A percentile compares a stretch with the other conserved stretches of the same genome.
Evolutionary conservation across 2,888 invertebrate species (phyloP).

Genomic region (Gortyna flavago): DNA sequence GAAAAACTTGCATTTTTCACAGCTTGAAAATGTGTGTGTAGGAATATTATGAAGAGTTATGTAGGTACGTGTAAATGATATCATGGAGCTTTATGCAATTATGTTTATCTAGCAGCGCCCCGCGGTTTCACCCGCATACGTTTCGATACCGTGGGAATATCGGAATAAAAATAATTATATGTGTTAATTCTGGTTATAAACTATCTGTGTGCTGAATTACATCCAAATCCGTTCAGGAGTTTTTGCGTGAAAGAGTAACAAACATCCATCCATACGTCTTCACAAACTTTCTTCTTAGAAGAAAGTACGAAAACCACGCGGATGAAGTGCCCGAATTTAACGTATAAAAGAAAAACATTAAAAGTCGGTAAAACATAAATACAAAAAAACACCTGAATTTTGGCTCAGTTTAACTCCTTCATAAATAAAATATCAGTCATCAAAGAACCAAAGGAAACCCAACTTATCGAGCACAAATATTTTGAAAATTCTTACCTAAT

Average conservation of each 20-base stretch:
- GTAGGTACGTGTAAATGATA: background rate
- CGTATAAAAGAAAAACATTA: background rate
- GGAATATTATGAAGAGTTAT: background rate
- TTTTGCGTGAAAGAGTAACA: no score
- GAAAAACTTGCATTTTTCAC: conserved; percentile 17
- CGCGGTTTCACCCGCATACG: no score
- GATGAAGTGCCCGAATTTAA: background rate
- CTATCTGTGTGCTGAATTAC: no score
- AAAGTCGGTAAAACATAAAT: background rate
- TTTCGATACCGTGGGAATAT: no score
- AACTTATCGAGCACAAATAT: conserved; percentile 35
- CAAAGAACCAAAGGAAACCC: background rate
- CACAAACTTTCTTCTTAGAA: background rate
- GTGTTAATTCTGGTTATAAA: no score
- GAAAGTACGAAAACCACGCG: background rate
- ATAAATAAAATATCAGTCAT: background rate
- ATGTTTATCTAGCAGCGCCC: background rate
- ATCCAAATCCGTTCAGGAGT: no score
- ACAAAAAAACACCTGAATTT: background rate
- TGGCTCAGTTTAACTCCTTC: background rate
- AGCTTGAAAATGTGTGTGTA: background rate
- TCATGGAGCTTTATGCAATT: background rate
- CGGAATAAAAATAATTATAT: no score
- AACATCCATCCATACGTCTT: no score
- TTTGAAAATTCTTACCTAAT: conserved; percentile 45